Conservation (phyloP, 2,797 vertebrate genomes). For the Spinus pinus region DNA sequence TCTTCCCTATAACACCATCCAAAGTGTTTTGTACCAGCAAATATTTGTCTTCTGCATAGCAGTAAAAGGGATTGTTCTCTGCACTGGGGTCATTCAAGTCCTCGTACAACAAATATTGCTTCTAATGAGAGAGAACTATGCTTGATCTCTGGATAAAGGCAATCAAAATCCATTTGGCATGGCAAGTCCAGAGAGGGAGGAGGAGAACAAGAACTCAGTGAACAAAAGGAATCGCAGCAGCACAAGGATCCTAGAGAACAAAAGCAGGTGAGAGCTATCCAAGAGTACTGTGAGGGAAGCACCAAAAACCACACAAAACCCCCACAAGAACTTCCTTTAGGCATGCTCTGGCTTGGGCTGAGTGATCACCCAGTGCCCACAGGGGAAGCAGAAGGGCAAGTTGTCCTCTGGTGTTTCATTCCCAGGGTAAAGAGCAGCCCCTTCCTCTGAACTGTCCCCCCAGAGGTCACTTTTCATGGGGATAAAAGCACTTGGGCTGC, state of each 20-base stretch:
- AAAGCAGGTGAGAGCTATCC: slow-evolving; percentile 1
- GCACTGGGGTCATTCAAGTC: neutral
- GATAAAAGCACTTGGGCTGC: neutral
- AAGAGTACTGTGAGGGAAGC: neutral
- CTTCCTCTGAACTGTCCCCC: neutral
- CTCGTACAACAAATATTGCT: slow-evolving; percentile 26
- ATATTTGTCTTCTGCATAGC: slow-evolving; percentile 33
- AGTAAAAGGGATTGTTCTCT: slow-evolving; percentile 5
- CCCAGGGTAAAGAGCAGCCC: fast-evolving
- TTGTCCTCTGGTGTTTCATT: neutral
- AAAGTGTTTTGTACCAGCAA: slow-evolving; percentile 7
- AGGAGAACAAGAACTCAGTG: neutral
- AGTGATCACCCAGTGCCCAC: fast-evolving
- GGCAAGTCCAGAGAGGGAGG: neutral
- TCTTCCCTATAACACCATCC: neutral
- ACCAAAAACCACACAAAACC: neutral
- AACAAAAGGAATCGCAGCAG: neutral
- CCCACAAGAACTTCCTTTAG: neutral
- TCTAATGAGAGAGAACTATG: neutral
- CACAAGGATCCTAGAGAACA: neutral
- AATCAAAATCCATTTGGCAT: slow-evolving; percentile 40
- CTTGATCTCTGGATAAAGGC: slow-evolving; percentile 17
- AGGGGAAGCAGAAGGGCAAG: neutral
- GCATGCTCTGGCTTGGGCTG: fast-evolving
- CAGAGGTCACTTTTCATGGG: neutral